Percentiles rank a stretch among this genome's conserved stretches.
Conservation (phyloP, 2,113 vertebrate genomes). For the Macaca nemestrina region DNA sequence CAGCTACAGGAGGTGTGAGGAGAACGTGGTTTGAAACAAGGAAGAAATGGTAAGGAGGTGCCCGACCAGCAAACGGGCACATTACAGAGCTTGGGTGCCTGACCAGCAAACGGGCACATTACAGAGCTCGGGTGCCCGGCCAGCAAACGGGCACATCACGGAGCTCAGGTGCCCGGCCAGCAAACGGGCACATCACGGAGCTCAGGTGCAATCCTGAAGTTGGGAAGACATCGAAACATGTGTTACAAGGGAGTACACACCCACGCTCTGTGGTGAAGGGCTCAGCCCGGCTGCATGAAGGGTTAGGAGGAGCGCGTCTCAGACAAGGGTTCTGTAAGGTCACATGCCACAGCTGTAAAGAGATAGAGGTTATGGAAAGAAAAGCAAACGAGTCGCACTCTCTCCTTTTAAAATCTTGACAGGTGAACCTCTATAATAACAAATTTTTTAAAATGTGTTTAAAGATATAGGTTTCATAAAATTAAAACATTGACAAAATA, state of each 20-base stretch:
- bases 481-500: neutral
- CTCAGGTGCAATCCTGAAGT: neutral
- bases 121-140: too few species aligned
- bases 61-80: fast-evolving
- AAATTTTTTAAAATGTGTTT: neutral
- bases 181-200: too few species aligned
- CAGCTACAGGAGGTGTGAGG: too few species aligned
- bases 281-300: neutral
- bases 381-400: fast-evolving
- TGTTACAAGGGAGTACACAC: neutral
- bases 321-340: neutral
- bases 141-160: too few species aligned
- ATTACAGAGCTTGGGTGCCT: too few species aligned
- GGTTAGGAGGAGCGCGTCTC: too few species aligned
- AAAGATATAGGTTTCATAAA: neutral
- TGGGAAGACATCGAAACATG: neutral
- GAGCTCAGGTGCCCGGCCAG: too few species aligned
- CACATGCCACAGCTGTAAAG: neutral
- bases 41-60: too few species aligned
- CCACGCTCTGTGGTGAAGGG: neutral
- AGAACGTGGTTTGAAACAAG: too few species aligned
- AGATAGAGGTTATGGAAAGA: neutral
- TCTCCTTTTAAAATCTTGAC: neutral
- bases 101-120: too few species aligned
- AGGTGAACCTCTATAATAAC: neutral